Evolutionary conservation across 2,113 vertebrate genomes (phyloP), one percentile per base, ranked within the genome.

Genomic region (Orthochromis malagaraziensis): DNA sequence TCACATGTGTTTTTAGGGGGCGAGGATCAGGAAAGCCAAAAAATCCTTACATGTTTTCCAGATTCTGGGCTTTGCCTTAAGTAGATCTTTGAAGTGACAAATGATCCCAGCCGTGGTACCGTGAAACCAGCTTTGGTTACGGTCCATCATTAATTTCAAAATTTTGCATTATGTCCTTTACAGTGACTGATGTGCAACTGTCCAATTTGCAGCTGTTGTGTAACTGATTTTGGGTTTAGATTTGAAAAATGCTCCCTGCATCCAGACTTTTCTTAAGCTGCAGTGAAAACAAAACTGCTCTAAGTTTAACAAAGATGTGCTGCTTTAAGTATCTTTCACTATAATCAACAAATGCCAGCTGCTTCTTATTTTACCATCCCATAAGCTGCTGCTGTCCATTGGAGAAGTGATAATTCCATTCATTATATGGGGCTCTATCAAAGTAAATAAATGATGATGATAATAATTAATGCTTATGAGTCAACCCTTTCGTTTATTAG

Each of bases 101-200:
- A 94, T 93, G 84, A 91, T 51, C 19, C 60, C 84, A 83, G 91
- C 47, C 47, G 12, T 70, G 54, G 47, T 89, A 88, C 89, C 89
- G 90, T 93, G 84, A 94, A 92, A 93, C 88, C 84, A 89, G 87
- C 85, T 93, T 93, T 93, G 88, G 92, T 91, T 91, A 95, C 87
- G 89, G 92, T 91, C 88, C 84, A 84, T 92, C 87, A 89, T 91
- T 91, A 93, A 93, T 95, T 90, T 89, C 7, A 58, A 45, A 55
- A 33, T 81, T 92, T 89, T 88, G 58, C 47, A n/a, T 90, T 81
- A 80, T 90, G 89, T 92, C 68, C 84, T 90, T 92, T 89, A 91
- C 90, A 88, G 82, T 93, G 92, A 93, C 92, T 58, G 88, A 92
- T 95, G 88, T 80, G 63, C 81, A 42, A 83, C 91, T 89, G 91